Evolutionary conservation across 2,888 invertebrate species (phyloP).

Genomic region (Apamea anceps): DNA sequence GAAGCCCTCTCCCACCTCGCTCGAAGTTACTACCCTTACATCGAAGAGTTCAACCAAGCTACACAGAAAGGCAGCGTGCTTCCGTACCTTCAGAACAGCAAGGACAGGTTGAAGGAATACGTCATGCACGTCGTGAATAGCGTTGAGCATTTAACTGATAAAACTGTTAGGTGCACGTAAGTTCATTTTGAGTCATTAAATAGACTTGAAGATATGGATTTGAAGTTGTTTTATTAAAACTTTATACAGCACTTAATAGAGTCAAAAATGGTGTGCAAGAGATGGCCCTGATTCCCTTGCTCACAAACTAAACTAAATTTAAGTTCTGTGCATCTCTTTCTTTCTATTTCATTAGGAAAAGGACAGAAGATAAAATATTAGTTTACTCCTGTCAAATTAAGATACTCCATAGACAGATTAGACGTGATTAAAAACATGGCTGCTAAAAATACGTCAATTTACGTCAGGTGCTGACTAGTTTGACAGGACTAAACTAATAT

Average conservation of each 20-base stretch:
- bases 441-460: no score
- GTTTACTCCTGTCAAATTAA: no score
- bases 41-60: constrained; percentile 41
- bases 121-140: constrained; percentile 42
- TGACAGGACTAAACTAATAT: no score
- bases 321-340: no score
- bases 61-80: constrained; percentile 23
- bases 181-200: constrained; percentile 3
- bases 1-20: constrained; percentile 38
- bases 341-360: no score
- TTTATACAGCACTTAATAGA: background rate
- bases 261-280: background rate
- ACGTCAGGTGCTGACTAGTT: no score
- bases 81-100: constrained; percentile 26
- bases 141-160: constrained; percentile 40
- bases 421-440: no score
- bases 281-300: no score
- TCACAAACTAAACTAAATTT: no score
- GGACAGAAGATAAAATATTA: no score
- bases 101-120: constrained; percentile 28
- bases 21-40: constrained; percentile 13
- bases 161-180: constrained; percentile 1
- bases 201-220: background rate
- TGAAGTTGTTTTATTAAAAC: constrained; percentile 10
- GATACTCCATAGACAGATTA: no score